phyloP scores from a whole-genome alignment of 2,797 vertebrate species.

The Peromyscus attwateri region DNA sequence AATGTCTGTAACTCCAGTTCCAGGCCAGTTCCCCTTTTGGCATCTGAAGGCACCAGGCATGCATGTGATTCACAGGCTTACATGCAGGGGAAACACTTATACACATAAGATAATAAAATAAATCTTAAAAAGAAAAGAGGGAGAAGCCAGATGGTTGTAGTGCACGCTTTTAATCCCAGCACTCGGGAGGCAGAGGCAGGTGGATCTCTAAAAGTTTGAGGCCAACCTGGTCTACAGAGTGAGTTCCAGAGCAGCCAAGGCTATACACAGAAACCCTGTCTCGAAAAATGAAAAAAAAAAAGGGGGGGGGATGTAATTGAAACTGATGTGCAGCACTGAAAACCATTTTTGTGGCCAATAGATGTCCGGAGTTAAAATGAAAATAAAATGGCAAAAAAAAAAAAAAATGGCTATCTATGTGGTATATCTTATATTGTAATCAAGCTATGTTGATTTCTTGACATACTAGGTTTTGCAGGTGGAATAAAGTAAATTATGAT shows the following conservation, averaged over 20 bases:
- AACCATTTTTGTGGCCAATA: background rate
- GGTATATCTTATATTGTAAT: background rate
- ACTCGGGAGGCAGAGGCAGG: background rate
- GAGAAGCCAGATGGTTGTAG: too few relatives aligned
- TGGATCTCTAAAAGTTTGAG: background rate
- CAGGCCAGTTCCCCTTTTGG: background rate
- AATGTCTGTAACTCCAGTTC: background rate
- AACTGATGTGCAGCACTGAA: background rate
- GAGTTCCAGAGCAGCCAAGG: background rate
- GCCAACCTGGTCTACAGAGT: background rate
- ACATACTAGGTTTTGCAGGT: background rate
- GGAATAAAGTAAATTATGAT: conserved; percentile 9
- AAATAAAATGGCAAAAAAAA: background rate
- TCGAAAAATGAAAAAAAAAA: too few relatives aligned
- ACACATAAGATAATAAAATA: background rate
- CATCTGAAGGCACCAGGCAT: background rate
- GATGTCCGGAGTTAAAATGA: background rate
- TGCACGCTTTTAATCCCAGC: background rate
- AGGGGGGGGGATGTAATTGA: background rate
- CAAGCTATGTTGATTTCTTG: background rate
- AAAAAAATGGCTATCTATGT: background rate
- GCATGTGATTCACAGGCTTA: background rate
- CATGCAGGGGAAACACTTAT: background rate
- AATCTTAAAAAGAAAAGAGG: background rate
- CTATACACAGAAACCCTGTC: background rate